Conservation (phyloP, 1,140 invertebrate species). For the Trichonephila inaurata region DNA sequence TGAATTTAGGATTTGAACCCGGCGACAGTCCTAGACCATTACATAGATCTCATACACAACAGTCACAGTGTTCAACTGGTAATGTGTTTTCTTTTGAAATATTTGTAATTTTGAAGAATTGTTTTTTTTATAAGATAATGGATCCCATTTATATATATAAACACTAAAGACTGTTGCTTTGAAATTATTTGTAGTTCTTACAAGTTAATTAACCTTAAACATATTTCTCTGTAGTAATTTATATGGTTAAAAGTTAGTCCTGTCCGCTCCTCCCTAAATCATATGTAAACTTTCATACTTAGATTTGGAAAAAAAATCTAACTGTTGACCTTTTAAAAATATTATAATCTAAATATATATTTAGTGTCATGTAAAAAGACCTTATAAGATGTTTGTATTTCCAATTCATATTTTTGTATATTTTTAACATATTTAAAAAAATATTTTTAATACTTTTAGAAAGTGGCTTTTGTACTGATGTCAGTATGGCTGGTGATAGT, state of each 20-base stretch:
- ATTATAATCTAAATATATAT: neutral
- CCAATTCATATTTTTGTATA: too few relatives aligned
- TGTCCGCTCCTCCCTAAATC: too few relatives aligned
- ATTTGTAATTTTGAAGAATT: neutral
- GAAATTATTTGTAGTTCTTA: too few relatives aligned
- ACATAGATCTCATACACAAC: constrained; percentile 86
- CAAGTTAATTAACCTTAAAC: too few relatives aligned
- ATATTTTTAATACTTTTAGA: constrained; percentile 51
- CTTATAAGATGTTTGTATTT: too few relatives aligned
- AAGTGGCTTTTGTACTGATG: constrained; percentile 76
- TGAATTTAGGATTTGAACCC: constrained; percentile 82
- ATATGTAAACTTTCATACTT: neutral
- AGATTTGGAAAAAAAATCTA: too few relatives aligned
- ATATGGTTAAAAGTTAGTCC: too few relatives aligned
- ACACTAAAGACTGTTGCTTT: too few relatives aligned
- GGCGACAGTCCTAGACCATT: constrained; percentile 83
- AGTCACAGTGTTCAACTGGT: constrained; percentile 89
- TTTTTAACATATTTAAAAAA: neutral
- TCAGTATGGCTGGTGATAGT: constrained; percentile 69
- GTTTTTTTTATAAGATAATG: too few relatives aligned
- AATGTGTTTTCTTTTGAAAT: constrained; percentile 69
- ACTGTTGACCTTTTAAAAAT: too few relatives aligned
- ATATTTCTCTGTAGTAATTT: too few relatives aligned
- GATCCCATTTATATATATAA: too few relatives aligned
- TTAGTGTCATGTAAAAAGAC: neutral